These are phyloP conservation scores for Scaptomyza hsui DNA, from an alignment of 1,140 invertebrate species.

Conservation along the genomic window DNA sequence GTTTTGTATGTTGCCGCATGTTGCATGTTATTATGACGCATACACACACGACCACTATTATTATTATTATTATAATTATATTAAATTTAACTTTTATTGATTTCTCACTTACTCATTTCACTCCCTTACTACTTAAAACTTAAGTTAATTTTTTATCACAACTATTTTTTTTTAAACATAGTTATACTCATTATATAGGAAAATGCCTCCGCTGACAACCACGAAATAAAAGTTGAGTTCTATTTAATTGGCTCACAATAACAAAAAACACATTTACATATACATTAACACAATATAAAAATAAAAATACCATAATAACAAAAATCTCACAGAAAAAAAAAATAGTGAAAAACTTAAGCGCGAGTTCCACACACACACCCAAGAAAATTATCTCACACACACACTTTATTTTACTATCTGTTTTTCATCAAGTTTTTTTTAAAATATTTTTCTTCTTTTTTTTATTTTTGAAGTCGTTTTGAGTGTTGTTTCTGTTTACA, in stretches of 20 bases:
- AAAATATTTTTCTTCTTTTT: not conserved
- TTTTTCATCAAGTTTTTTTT: not conserved
- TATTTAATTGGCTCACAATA: slow-evolving; percentile 55
- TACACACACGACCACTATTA: slow-evolving; percentile 51
- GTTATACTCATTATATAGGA: slow-evolving; percentile 36
- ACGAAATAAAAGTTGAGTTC: slow-evolving; percentile 42
- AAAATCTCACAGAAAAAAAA: slow-evolving; percentile 7
- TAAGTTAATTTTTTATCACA: slow-evolving; percentile 45
- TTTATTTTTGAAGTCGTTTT: slow-evolving; percentile 14
- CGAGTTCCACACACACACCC: not conserved
- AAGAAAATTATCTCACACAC: too few relatives aligned
- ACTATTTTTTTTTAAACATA: slow-evolving; percentile 42
- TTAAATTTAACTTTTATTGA: slow-evolving; percentile 37
- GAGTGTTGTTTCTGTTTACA: slow-evolving; percentile 19
- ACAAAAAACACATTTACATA: slow-evolving; percentile 2
- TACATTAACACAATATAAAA: slow-evolving; percentile 6
- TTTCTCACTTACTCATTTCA: slow-evolving; percentile 35
- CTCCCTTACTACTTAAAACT: slow-evolving; percentile 30
- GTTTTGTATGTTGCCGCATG: slow-evolving; percentile 69
- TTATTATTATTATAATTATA: slow-evolving; percentile 30
- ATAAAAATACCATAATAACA: slow-evolving; percentile 31
- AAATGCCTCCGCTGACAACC: slow-evolving; percentile 64
- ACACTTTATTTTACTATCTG: not conserved
- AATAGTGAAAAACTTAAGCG: not conserved
- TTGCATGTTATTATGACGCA: slow-evolving; percentile 72